Evolutionary conservation across 2,113 vertebrate species (phyloP), one percentile per base, ranked within the genome.

Genomic region (Zosterops japonicus): DNA sequence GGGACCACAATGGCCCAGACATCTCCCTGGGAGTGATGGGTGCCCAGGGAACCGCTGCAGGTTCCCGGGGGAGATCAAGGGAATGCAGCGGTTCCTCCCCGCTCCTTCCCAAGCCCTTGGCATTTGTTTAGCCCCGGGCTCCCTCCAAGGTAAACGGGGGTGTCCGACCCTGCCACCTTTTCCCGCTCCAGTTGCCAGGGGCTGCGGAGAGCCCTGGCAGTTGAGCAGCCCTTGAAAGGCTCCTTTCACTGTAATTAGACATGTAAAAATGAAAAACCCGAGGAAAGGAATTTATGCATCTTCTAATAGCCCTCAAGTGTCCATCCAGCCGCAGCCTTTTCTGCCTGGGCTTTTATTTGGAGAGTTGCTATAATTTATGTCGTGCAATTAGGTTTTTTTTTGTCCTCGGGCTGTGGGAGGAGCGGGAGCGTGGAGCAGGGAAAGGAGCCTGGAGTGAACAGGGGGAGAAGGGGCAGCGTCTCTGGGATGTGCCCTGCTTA

Each of bases 211-310:
- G 82, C 71, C 72, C 96, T 90, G 91, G 89, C 87, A 89, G 89
- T 91, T 35, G 81, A 96, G 86, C 83, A 95, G 28, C 92, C 82
- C 95, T 93, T 97, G 92, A 96, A 94, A 95, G 83, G 70, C 87
- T 96, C 84, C 42, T 96, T 93, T 95, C 93, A 95, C 47, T 85
- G 82, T 94, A 96, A 96, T 96, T 94, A 94, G 93, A 96, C 90
- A 90, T 63, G 93, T 93, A 96, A 90, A 95, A 97, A 96, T 96
- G 90, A 93, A 96, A 97, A 94, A 95, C 68, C n/a, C 22, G 79
- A 95, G 95, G 90, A 96, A 83, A 93, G 91, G 82, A 92, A 97
- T 94, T 95, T 96, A 96, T 96, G 90, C 93, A 94, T 97, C 93
- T 95, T 96, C 94, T 95, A 96, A 96, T 96, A 86, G 94, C 87